These are phyloP conservation scores for Mastomys natalensis DNA, from an alignment of 2,113 vertebrate species.

Conservation along the genomic window DNA sequence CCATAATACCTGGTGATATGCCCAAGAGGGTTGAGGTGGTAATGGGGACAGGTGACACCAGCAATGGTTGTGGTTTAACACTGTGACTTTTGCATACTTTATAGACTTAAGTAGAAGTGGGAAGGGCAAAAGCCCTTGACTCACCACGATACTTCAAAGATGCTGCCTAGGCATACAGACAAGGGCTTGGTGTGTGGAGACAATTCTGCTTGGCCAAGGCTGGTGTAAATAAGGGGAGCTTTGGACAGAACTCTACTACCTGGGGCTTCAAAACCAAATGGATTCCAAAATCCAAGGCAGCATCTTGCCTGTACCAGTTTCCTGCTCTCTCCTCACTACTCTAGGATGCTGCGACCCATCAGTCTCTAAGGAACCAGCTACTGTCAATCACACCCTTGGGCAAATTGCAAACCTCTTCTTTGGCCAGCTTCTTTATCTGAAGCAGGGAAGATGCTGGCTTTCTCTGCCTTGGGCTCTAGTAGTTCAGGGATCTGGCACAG, in stretches of 20 bases:
- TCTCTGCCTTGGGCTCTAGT: neutral
- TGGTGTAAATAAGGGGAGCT: neutral
- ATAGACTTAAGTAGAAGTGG: neutral
- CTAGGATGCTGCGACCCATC: neutral
- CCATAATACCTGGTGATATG: neutral
- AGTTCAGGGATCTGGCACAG: neutral
- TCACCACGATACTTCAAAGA: accelerated
- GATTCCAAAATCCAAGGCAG: neutral
- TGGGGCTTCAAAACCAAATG: neutral
- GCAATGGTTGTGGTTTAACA: neutral
- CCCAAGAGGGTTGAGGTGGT: neutral
- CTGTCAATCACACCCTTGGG: neutral
- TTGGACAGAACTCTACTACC: neutral
- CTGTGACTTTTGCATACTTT: neutral
- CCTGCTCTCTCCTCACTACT: neutral
- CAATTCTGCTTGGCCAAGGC: neutral
- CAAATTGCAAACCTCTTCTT: neutral
- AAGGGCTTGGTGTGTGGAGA: neutral
- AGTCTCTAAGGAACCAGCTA: neutral
- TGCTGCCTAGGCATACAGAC: neutral
- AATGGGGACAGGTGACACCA: neutral
- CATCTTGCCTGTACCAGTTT: neutral
- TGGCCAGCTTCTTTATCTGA: neutral
- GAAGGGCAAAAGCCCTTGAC: neutral
- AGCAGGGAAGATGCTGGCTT: neutral